Evolutionary conservation across 1,140 invertebrate species (phyloP).

Genomic region (Penaeus indicus): DNA sequence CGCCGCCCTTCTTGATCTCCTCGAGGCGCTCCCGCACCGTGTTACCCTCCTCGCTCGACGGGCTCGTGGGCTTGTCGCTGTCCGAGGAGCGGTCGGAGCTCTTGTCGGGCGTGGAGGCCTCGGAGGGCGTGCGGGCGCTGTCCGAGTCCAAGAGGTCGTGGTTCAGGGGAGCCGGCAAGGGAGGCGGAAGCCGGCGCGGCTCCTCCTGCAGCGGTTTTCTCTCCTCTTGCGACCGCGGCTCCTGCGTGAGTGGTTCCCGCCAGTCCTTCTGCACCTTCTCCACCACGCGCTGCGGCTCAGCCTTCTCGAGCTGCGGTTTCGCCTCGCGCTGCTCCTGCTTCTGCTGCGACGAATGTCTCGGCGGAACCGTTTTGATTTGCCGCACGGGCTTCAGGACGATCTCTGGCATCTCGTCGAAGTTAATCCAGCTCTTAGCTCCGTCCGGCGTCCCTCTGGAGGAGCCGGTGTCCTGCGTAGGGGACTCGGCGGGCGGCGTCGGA

Average conservation of each 20-base stretch:
- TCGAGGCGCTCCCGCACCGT: constrained; percentile 54
- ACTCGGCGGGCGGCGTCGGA: background rate
- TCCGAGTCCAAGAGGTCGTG: constrained; percentile 43
- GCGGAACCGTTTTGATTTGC: constrained; percentile 65
- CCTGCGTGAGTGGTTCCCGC: no score
- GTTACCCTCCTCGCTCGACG: constrained; percentile 54
- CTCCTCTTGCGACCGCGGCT: no score
- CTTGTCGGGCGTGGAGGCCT: constrained; percentile 58
- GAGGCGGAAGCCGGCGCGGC: constrained; percentile 37
- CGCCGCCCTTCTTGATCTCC: constrained; percentile 51
- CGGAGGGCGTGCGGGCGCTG: constrained; percentile 32
- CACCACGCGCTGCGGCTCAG: background rate
- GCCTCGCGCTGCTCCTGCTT: background rate
- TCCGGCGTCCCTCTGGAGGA: constrained; percentile 66
- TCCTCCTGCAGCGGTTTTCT: background rate
- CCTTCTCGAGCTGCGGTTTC: background rate
- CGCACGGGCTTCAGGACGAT: constrained; percentile 64
- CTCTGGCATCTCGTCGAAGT: constrained; percentile 87
- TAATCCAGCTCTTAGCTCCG: constrained; percentile 78
- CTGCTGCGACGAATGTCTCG: constrained; percentile 42
- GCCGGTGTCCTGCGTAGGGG: background rate
- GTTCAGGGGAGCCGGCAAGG: constrained; percentile 33
- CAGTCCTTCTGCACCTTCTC: no score
- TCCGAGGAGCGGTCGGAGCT: constrained; percentile 52
- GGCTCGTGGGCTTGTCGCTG: constrained; percentile 59